phyloP scores from a whole-genome alignment of 1,140 invertebrate species.

The Caenorhabditis remanei region DNA sequence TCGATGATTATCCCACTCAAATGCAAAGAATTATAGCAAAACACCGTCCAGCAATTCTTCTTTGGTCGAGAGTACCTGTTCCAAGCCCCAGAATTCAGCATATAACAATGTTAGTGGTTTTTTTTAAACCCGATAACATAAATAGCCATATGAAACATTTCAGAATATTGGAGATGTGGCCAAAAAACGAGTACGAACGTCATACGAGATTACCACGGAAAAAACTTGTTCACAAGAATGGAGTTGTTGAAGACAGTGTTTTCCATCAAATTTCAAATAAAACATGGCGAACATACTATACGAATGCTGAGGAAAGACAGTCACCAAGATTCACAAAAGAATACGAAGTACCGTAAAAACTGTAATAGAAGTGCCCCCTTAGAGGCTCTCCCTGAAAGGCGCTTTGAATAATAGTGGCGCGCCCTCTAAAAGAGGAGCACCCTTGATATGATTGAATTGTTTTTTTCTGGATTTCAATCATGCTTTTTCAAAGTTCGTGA shows the following conservation, averaged over 20 bases:
- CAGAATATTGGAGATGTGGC: conserved; percentile 27
- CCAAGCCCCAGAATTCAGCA: not conserved
- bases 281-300: not conserved
- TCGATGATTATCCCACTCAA: not conserved
- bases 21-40: not conserved
- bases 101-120: not conserved
- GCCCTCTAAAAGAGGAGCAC: too few relatives aligned
- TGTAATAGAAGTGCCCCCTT: too few relatives aligned
- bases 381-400: too few relatives aligned
- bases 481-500: too few relatives aligned
- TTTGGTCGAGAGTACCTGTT: not conserved
- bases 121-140: not conserved
- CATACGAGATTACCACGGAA: not conserved
- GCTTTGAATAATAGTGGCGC: too few relatives aligned
- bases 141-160: not conserved
- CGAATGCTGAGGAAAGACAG: not conserved
- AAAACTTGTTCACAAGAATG: not conserved
- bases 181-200: conserved; percentile 2
- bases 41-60: not conserved
- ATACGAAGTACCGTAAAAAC: too few relatives aligned
- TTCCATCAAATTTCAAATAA: not conserved
- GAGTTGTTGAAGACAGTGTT: not conserved
- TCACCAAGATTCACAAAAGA: not conserved
- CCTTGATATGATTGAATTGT: too few relatives aligned
- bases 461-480: too few relatives aligned